Percentiles rank a stretch among this genome's conserved stretches.
Conservation (phyloP, 2,113 vertebrate species). For the Melanostigma gelatinosum region DNA sequence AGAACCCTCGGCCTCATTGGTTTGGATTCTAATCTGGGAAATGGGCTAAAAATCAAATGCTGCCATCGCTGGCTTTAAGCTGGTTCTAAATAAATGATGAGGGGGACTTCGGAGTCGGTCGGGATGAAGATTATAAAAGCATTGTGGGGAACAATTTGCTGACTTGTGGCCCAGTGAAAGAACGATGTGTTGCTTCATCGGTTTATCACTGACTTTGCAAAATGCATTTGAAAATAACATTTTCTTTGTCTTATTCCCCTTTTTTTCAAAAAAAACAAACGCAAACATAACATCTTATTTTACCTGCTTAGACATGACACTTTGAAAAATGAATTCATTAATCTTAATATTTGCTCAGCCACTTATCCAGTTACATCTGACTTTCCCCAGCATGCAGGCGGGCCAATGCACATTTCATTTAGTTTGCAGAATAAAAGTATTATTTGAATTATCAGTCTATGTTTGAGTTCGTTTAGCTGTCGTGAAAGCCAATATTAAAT, state of each 20-base stretch:
- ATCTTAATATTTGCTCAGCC: background rate
- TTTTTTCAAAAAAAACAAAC: constrained; percentile 4
- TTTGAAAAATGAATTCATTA: background rate
- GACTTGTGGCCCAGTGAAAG: constrained; percentile 63
- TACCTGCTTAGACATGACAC: background rate
- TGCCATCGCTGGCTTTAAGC: constrained; percentile 71
- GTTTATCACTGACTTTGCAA: constrained; percentile 61
- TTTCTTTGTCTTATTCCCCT: constrained; percentile 29
- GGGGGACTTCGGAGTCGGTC: constrained; percentile 1
- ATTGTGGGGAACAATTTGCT: constrained; percentile 62
- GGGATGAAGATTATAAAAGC: constrained; percentile 57
- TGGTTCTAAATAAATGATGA: constrained; percentile 53
- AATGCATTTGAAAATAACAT: background rate
- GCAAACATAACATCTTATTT: background rate
- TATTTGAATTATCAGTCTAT: background rate
- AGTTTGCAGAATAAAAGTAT: background rate
- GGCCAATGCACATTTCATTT: background rate
- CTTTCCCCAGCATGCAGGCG: background rate
- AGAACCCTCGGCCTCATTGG: constrained; percentile 47
- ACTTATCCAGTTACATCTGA: constrained; percentile 21
- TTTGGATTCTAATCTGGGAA: constrained; percentile 76
- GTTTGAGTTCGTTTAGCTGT: background rate
- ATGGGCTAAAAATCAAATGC: constrained; percentile 72
- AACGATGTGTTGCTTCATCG: constrained; percentile 60
- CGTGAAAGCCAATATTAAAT: background rate